Evolutionary conservation across 1,140 invertebrate genomes (phyloP), one percentile per base, ranked within the genome.

Genomic region (Oreohelix idahoensis): DNA sequence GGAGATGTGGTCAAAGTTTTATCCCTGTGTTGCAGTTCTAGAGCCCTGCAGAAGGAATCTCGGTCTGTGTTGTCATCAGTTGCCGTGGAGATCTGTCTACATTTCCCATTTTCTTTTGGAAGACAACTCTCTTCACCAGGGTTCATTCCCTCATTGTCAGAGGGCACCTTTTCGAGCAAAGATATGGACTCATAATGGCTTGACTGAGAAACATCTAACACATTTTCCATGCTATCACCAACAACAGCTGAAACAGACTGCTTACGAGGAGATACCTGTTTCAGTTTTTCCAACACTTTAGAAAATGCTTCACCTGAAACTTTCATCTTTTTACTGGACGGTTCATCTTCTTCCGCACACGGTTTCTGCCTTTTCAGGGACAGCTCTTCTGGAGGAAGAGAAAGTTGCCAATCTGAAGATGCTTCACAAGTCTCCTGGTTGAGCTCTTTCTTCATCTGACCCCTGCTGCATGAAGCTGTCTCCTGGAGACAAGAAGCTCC

Each of bases 1-100:
- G 29, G 1, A 5, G 32, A 71, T 35, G n/a, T 17, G 4, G 71
- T 42, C 15, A 36, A 17, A 11, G 71, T 23, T 2, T 1, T 26
- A n/a, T 73, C 71, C n/a, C 20, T 73, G n/a, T 73, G 71, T 32
- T 73, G 71, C 23, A 73, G 71, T 42, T 73, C 71, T 17, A 73
- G 38, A 73, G 71, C 71, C 23, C 42, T 38, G 71, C 42, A 73
- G n/a, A 73, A 73, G 4, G 71, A 73, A 15, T 73, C 71, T n/a
- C 71, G 2, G 38, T 73, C 71, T 23, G 29, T 32, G 29, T 32
- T 32, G 29, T 17, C 32, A 5, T 66, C 63, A 35, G 5, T 13
- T 32, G 4, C 32, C 29, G 23, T 17, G 29, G n/a, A 8, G 2
- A 32, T n/a, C 29, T 74, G 38, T 20, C 26, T 29, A 26, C 71